Base-by-base conservation (phyloP, 1,140 invertebrate species). In the Drosophila varians region DNA sequence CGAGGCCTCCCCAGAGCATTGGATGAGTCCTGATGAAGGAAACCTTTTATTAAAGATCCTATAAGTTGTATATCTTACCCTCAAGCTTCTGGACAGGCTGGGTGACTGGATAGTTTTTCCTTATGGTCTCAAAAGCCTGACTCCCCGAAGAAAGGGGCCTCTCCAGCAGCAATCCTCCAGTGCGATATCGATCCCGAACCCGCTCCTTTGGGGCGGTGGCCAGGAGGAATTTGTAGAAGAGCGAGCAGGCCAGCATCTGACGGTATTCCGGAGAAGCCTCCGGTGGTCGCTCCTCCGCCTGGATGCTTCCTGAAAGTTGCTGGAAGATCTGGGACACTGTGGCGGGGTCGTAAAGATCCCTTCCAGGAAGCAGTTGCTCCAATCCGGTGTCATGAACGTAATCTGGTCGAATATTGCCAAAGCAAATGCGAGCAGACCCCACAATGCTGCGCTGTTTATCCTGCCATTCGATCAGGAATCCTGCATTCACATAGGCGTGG, bases 401-500 rank as follows among this genome's bases (percentile, higher is more conserved):
- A 1, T 93, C 77, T 0, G 93, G 92, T 56, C 92, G 93, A 26
- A 97, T 96, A 40, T 95, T 95, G 0, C 96, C 95, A 76, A 93
- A 95, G 4, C 94, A 92, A 40, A 93, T 90, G 1, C 77, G 76
- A 16, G 79, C 73, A 0, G 77, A 76, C 2, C 26, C 45, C 8
- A 90, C 74, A 18, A 61, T 68, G 1, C 93, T 91, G 1, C 48
- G 36, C 31, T 73, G 49, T 0, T 16, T 7, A 18, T 77, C 65
- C 14, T 71, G 55, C 70, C 86, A 86, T 25, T 78, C 84, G 34
- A 87, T 93, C 1, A n/a, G 94, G 83, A 97, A 97, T 9, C 95
- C 96, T 7, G 95, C 95, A 90, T 96, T 97, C 0, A 97, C 94
- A 71, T 95, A 94, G 0, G 96, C 96, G 80, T 97, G 96, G 0